Percentiles rank a stretch among this genome's conserved stretches.
Evolutionary conservation across 2,113 vertebrate species (phyloP).

Genomic region (Labeo rohita): DNA sequence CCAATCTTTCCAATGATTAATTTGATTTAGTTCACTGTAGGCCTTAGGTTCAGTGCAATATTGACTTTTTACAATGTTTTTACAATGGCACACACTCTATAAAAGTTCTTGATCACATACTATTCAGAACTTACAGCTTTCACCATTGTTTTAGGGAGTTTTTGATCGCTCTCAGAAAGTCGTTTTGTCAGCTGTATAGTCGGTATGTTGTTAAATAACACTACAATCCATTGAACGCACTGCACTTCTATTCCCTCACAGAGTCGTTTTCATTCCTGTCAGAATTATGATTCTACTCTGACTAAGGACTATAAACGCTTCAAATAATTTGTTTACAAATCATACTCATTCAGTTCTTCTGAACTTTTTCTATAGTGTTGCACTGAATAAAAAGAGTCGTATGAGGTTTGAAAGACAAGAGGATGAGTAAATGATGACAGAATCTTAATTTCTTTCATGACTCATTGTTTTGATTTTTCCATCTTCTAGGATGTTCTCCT

Average conservation of each 20-base stretch:
- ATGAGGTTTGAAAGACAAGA: neutral
- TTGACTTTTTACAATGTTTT: too few relatives aligned
- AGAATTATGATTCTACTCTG: neutral
- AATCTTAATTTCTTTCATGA: neutral
- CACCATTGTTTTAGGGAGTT: too few relatives aligned
- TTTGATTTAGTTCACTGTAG: neutral
- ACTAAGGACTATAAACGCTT: neutral
- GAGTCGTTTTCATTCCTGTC: neutral
- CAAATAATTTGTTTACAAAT: neutral
- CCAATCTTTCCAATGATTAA: neutral
- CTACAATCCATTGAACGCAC: neutral
- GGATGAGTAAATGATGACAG: neutral
- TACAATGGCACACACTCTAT: too few relatives aligned
- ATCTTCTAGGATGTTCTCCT: conserved; percentile 1
- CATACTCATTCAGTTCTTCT: neutral
- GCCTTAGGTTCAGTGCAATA: too few relatives aligned
- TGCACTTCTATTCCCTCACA: neutral
- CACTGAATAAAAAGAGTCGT: neutral
- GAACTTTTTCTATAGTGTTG: neutral
- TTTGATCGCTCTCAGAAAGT: neutral
- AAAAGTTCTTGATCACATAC: too few relatives aligned
- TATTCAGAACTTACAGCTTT: too few relatives aligned
- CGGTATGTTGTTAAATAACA: neutral
- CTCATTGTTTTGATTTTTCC: conserved; percentile 25
- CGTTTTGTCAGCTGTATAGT: neutral